phyloP scores from a whole-genome alignment of 2,797 vertebrate genomes.

The Halcyon chelicuti region DNA sequence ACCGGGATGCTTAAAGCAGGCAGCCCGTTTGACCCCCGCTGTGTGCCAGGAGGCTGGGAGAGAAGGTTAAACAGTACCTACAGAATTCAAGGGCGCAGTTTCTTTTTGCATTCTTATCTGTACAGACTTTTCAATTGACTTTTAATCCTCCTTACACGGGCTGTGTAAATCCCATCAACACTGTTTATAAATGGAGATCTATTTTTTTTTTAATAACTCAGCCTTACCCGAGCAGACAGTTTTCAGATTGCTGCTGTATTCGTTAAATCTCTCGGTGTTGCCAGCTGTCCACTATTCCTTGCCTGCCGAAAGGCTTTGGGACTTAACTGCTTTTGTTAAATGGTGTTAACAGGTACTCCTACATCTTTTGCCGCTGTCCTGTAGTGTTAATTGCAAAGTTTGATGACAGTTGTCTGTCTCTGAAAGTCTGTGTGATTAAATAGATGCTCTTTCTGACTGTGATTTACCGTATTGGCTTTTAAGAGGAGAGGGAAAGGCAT shows the following conservation, averaged over 20 bases:
- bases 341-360: neutral
- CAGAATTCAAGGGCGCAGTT: constrained; percentile 27
- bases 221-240: neutral
- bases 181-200: constrained; percentile 15
- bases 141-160: constrained; percentile 15
- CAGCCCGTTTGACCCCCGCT: neutral
- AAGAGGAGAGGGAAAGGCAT: neutral
- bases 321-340: neutral
- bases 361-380: neutral
- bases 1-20: neutral
- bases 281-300: neutral
- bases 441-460: neutral
- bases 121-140: constrained; percentile 39
- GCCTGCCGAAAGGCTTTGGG: neutral
- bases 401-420: neutral
- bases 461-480: neutral
- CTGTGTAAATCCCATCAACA: constrained; percentile 35
- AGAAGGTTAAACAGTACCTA: constrained; percentile 15
- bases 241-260: constrained; percentile 35
- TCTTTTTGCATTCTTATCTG: constrained; percentile 48
- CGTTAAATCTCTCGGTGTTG: neutral
- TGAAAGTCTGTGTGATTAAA: constrained; percentile 2
- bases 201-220: neutral
- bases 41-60: neutral
- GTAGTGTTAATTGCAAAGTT: neutral